Percentiles rank a stretch among this genome's conserved stretches.
These are phyloP conservation scores for Pavo muticus DNA, from an alignment of 2,113 vertebrate species.

Conservation along the genomic window DNA sequence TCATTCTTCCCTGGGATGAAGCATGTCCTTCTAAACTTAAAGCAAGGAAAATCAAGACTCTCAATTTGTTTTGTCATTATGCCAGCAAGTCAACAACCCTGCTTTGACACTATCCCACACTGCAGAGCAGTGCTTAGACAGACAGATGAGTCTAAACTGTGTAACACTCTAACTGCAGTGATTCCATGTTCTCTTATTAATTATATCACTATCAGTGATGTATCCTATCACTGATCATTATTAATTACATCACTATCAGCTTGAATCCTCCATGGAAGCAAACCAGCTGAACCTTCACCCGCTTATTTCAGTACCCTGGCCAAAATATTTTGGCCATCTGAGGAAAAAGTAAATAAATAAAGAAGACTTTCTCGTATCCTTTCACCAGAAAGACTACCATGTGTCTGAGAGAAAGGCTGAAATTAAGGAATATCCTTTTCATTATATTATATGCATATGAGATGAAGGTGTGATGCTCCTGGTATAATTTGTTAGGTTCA, in stretches of 20 bases:
- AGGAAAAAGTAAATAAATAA: neutral
- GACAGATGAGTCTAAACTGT: neutral
- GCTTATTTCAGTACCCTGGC: neutral
- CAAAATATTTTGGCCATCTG: neutral
- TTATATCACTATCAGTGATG: neutral
- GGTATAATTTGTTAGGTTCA: neutral
- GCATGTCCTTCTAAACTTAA: neutral
- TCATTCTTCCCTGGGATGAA: neutral
- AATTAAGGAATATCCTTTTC: neutral
- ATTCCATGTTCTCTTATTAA: neutral
- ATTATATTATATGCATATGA: neutral
- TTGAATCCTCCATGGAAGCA: neutral
- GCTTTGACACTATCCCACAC: neutral
- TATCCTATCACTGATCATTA: neutral
- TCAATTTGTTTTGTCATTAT: neutral
- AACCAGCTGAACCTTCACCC: neutral
- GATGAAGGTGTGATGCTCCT: neutral
- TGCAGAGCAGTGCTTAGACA: neutral
- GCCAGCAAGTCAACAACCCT: neutral
- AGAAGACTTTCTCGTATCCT: neutral
- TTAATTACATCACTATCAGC: neutral
- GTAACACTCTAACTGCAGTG: neutral
- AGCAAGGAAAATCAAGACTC: neutral
- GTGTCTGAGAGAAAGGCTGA: neutral
- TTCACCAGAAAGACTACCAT: neutral